Conservation (phyloP, 2,113 vertebrate genomes). For the Marmota flaviventris region DNA sequence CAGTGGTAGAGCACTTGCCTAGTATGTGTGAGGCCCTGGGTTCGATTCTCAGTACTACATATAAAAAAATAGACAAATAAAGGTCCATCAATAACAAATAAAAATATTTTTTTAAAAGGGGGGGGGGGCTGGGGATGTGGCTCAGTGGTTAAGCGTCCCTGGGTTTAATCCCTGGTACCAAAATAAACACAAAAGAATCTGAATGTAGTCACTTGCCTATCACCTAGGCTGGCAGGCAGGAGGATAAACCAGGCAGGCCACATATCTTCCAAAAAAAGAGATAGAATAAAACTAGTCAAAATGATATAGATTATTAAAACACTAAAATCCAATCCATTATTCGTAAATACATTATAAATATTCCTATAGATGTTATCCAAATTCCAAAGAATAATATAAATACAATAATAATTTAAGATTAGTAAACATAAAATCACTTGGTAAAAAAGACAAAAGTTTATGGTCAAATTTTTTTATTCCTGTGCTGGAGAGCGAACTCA, state of each 20-base stretch:
- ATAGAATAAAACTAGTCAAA: background rate
- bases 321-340: constrained; percentile 59
- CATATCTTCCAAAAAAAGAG: background rate
- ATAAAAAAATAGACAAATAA: too few species aligned
- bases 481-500: too few species aligned
- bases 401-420: constrained; percentile 5
- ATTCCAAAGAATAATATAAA: constrained; percentile 5
- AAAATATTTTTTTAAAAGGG: too few species aligned
- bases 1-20: too few species aligned
- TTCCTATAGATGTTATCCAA: background rate
- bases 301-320: constrained; percentile 48
- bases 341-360: constrained; percentile 23
- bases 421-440: constrained; percentile 23
- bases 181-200: background rate
- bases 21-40: too few species aligned
- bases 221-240: background rate
- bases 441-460: constrained; percentile 43
- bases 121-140: too few species aligned
- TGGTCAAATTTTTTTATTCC: too few species aligned
- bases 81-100: too few species aligned
- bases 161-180: too few species aligned
- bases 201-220: background rate
- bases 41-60: too few species aligned
- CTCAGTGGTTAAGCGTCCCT: too few species aligned
- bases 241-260: background rate